Evolutionary conservation across 2,797 vertebrate species (phyloP).

Genomic region (Bucorvus abyssinicus): DNA sequence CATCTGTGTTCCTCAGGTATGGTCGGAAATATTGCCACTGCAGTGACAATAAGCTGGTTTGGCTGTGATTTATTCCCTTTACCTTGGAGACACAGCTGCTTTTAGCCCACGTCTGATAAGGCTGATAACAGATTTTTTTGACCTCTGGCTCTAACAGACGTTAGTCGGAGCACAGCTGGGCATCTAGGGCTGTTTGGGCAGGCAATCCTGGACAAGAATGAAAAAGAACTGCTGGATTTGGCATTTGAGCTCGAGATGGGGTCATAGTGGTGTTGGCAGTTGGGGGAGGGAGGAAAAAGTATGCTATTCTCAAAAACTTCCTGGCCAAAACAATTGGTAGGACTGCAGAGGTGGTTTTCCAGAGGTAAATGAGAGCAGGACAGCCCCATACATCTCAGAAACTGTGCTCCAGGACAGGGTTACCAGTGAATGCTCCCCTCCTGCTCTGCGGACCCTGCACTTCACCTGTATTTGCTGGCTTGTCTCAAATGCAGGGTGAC

Average conservation of each 20-base stretch:
- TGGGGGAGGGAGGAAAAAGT: neutral
- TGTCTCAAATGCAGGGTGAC: rapidly evolving
- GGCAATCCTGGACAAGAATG: neutral
- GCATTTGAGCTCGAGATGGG: neutral
- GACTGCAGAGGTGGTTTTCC: neutral
- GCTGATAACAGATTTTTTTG: neutral
- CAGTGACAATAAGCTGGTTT: neutral
- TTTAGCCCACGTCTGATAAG: neutral
- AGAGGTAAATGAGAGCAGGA: neutral
- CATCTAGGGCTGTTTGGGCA: neutral
- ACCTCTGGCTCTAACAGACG: neutral
- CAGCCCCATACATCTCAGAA: rapidly evolving
- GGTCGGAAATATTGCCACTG: neutral
- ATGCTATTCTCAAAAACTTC: neutral
- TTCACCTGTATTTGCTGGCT: neutral
- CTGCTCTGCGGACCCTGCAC: rapidly evolving
- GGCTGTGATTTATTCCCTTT: neutral
- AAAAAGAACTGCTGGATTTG: neutral
- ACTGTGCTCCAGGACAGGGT: rapidly evolving
- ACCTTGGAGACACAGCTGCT: neutral
- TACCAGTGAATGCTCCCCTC: rapidly evolving
- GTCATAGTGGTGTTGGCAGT: rapidly evolving
- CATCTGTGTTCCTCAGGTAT: neutral
- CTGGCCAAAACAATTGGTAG: neutral
- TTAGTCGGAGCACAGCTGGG: neutral